phyloP scores from a whole-genome alignment of 2,113 vertebrate species.

The Corythaixoides concolor region DNA sequence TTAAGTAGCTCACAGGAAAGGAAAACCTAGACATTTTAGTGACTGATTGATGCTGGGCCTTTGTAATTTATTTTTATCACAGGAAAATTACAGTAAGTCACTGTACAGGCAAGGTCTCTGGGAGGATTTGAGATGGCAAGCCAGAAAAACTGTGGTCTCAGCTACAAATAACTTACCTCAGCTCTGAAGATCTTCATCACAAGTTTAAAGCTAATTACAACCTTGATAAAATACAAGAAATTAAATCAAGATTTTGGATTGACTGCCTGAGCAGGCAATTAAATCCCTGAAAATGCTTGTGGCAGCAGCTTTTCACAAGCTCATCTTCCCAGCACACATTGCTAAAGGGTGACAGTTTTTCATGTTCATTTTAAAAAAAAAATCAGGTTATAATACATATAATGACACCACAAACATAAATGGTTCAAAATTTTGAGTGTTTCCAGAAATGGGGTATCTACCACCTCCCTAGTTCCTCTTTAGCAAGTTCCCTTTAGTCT shows the following conservation, averaged over 20 bases:
- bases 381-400: neutral
- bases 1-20: neutral
- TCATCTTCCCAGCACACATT: neutral
- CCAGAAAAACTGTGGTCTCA: neutral
- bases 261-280: neutral
- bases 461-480: too few species aligned
- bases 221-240: neutral
- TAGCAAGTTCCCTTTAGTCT: neutral
- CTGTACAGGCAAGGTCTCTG: neutral
- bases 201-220: constrained; percentile 34
- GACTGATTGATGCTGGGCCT: neutral
- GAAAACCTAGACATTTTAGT: neutral
- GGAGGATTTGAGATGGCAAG: neutral
- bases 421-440: neutral
- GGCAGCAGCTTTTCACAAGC: neutral
- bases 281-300: neutral
- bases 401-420: neutral
- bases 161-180: neutral
- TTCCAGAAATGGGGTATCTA: too few species aligned
- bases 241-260: neutral
- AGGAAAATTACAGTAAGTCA: neutral
- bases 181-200: neutral
- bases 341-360: neutral
- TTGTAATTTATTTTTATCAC: neutral
- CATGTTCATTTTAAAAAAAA: neutral